These are phyloP conservation scores for Sycobia sp. DNA, from an alignment of 1,140 invertebrate genomes.

Conservation along the genomic window DNA sequence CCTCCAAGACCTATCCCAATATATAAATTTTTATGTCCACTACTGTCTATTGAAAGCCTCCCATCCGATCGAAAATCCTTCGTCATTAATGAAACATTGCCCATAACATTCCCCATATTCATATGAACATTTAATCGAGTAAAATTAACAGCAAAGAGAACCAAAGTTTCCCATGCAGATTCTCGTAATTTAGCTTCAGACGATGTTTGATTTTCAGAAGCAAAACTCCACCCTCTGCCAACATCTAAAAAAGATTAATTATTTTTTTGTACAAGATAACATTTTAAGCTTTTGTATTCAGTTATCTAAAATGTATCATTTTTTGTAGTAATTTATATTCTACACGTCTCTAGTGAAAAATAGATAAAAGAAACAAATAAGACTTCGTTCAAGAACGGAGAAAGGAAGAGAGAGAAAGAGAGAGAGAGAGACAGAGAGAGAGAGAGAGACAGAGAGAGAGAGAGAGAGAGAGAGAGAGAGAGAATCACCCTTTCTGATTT, in stretches of 20 bases:
- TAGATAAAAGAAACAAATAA: too few species aligned
- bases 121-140: constrained; percentile 94
- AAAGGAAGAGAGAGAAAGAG: too few species aligned
- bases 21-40: constrained; percentile 91
- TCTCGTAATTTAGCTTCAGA: constrained; percentile 64
- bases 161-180: constrained; percentile 90
- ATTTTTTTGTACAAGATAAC: too few species aligned
- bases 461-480: too few species aligned
- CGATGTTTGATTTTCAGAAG: constrained; percentile 59
- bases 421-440: too few species aligned
- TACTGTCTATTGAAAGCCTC: constrained; percentile 90
- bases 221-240: constrained; percentile 62
- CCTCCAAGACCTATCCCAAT: constrained; percentile 86
- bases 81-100: constrained; percentile 93
- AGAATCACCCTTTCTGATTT: too few species aligned
- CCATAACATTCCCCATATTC: constrained; percentile 99
- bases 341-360: too few species aligned
- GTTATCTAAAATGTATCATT: too few species aligned
- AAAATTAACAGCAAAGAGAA: constrained; percentile 94
- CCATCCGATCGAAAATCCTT: constrained; percentile 90
- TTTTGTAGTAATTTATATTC: too few species aligned
- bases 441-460: too few species aligned
- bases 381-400: too few species aligned
- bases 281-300: too few species aligned
- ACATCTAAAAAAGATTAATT: constrained; percentile 57